phyloP scores from a whole-genome alignment of 2,113 vertebrate species.

The Megalops atlanticus region DNA sequence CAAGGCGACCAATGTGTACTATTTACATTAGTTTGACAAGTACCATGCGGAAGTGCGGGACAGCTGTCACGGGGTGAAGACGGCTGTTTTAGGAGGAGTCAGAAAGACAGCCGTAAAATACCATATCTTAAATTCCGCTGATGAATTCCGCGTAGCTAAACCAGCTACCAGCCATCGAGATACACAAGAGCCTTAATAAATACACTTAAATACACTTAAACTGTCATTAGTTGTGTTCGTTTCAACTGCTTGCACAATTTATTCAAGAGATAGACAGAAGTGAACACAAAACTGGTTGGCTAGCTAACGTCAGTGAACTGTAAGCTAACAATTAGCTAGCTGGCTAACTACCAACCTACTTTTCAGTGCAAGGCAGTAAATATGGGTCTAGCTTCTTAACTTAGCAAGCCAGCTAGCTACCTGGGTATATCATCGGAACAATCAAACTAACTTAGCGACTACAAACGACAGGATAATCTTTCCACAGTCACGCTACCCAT shows the following conservation, averaged over 20 bases:
- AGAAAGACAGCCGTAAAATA: background rate
- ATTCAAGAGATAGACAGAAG: background rate
- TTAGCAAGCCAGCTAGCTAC: background rate
- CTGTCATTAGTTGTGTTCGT: too few relatives aligned
- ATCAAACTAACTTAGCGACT: background rate
- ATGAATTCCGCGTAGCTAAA: background rate
- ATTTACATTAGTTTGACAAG: conserved; percentile 3
- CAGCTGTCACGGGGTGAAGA: conserved; percentile 37
- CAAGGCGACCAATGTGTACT: too few relatives aligned
- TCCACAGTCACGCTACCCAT: background rate
- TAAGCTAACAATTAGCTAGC: conserved; percentile 42
- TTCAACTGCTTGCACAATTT: background rate
- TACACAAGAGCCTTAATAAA: background rate
- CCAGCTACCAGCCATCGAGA: background rate
- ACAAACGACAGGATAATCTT: background rate
- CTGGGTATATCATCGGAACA: background rate
- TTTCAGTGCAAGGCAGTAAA: background rate
- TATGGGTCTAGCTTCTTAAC: background rate
- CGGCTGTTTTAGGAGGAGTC: too few relatives aligned
- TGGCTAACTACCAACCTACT: background rate
- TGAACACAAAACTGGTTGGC: background rate
- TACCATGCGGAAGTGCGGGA: conserved; percentile 14
- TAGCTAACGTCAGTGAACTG: too few relatives aligned
- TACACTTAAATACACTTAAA: too few relatives aligned
- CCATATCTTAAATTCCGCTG: conserved; percentile 7